These are phyloP conservation scores for Siphamia tubifer DNA, from an alignment of 2,113 vertebrate genomes.

Conservation along the genomic window DNA sequence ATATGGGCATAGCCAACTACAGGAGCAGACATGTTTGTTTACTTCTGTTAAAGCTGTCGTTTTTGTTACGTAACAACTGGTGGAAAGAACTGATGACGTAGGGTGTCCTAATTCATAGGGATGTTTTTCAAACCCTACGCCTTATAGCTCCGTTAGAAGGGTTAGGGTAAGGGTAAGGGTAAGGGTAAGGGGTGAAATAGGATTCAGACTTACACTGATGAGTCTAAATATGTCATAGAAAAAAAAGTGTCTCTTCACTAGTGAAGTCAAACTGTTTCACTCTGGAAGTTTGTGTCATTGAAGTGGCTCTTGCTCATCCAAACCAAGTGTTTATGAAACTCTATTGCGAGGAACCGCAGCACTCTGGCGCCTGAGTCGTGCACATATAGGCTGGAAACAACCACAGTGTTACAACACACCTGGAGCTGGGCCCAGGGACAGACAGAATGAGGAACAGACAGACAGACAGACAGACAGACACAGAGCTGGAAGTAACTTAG, in stretches of 20 bases:
- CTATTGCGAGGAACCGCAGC: constrained; percentile 25
- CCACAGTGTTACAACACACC: constrained; percentile 60
- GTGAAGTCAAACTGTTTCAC: not conserved
- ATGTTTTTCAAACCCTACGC: too few species aligned
- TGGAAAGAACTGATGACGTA: too few species aligned
- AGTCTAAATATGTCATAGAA: not conserved
- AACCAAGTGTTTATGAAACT: constrained; percentile 46
- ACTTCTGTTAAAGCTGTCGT: too few species aligned
- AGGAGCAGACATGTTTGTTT: too few species aligned
- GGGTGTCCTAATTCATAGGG: too few species aligned
- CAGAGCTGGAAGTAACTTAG: too few species aligned
- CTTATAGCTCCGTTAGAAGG: too few species aligned
- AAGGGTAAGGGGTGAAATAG: too few species aligned
- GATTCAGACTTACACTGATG: not conserved
- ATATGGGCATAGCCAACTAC: too few species aligned
- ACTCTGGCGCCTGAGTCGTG: constrained; percentile 31
- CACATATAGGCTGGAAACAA: constrained; percentile 35
- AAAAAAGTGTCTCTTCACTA: not conserved
- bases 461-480: constrained; percentile 11
- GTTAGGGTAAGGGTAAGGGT: too few species aligned
- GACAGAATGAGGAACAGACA: constrained; percentile 4
- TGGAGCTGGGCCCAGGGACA: constrained; percentile 47
- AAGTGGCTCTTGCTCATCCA: constrained; percentile 6
- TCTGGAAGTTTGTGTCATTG: not conserved
- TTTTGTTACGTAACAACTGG: too few species aligned